These are phyloP conservation scores for Bostrychus sinensis DNA, from an alignment of 2,113 vertebrate species.

Conservation along the genomic window DNA sequence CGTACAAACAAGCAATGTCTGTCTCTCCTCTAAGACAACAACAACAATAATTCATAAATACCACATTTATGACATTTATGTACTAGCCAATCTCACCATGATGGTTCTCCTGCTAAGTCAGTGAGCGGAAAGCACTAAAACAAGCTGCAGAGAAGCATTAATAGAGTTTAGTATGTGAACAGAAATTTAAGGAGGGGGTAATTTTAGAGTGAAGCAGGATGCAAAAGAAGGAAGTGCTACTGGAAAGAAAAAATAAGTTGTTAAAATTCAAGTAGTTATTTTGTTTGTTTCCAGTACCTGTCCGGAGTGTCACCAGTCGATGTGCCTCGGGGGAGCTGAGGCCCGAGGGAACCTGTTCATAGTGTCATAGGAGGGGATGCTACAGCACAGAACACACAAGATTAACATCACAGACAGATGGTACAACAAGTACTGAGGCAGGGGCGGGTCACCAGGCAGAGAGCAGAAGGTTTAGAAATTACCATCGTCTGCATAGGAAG, in stretches of 20 bases:
- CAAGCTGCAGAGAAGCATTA: slow-evolving; percentile 49
- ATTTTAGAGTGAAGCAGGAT: slow-evolving; percentile 1
- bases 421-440: background rate
- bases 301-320: slow-evolving; percentile 82
- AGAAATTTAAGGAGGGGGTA: background rate
- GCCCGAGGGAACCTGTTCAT: slow-evolving; percentile 84
- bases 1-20: slow-evolving; percentile 17
- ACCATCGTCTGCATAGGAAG: background rate
- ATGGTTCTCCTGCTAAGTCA: slow-evolving; percentile 54
- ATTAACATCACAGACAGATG: slow-evolving; percentile 23
- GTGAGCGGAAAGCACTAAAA: slow-evolving; percentile 58
- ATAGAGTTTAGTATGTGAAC: slow-evolving; percentile 8
- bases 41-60: slow-evolving; percentile 36
- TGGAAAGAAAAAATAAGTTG: background rate
- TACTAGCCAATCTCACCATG: slow-evolving; percentile 53
- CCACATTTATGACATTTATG: slow-evolving; percentile 19
- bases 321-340: slow-evolving; percentile 83
- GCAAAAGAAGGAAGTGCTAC: background rate
- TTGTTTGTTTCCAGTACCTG: slow-evolving; percentile 70
- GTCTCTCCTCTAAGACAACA: slow-evolving; percentile 22
- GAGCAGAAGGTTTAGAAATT: slow-evolving; percentile 41
- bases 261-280: background rate
- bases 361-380: slow-evolving; percentile 81
- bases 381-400: slow-evolving; percentile 49
- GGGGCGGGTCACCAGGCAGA: slow-evolving; percentile 32